These are phyloP conservation scores for Listrodromus nycthemerus DNA, from an alignment of 2,888 invertebrate genomes.

Conservation along the genomic window DNA sequence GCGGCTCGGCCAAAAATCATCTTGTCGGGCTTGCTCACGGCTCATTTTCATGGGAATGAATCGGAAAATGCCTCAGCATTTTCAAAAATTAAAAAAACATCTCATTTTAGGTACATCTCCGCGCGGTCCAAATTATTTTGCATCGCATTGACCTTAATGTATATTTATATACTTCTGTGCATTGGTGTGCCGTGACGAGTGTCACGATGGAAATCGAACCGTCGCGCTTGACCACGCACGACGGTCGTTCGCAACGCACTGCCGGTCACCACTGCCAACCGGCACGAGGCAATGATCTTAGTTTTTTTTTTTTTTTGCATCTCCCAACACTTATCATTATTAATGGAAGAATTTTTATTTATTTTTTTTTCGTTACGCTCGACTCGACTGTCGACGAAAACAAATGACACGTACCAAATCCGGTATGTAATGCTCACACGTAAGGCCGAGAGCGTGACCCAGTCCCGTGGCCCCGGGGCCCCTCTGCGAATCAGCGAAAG, in stretches of 20 bases:
- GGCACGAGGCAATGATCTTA: slow-evolving; percentile 35
- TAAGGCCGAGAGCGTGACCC: slow-evolving; percentile 55
- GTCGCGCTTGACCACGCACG: slow-evolving; percentile 61
- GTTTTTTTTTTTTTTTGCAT: not conserved
- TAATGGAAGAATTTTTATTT: slow-evolving; percentile 5
- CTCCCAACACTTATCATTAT: not conserved
- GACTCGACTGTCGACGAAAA: not conserved
- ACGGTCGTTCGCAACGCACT: slow-evolving; percentile 67
- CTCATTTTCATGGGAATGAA: not conserved
- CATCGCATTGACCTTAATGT: not conserved
- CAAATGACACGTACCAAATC: not conserved
- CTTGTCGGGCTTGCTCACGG: not conserved
- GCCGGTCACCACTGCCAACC: slow-evolving; percentile 64
- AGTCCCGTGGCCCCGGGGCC: slow-evolving; percentile 61
- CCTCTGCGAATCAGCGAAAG: slow-evolving; percentile 64
- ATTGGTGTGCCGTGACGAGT: slow-evolving; percentile 9
- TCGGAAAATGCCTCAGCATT: not conserved
- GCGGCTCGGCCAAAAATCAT: not conserved
- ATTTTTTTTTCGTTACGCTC: not conserved
- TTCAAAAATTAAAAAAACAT: not conserved
- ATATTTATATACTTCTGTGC: not conserved
- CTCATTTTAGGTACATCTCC: too few relatives aligned
- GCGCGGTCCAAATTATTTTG: not conserved
- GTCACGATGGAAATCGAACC: slow-evolving; percentile 24
- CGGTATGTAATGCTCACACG: slow-evolving; percentile 24